These are phyloP conservation scores for Tympanuchus pallidicinctus DNA, from an alignment of 2,113 vertebrate genomes.

Conservation along the genomic window DNA sequence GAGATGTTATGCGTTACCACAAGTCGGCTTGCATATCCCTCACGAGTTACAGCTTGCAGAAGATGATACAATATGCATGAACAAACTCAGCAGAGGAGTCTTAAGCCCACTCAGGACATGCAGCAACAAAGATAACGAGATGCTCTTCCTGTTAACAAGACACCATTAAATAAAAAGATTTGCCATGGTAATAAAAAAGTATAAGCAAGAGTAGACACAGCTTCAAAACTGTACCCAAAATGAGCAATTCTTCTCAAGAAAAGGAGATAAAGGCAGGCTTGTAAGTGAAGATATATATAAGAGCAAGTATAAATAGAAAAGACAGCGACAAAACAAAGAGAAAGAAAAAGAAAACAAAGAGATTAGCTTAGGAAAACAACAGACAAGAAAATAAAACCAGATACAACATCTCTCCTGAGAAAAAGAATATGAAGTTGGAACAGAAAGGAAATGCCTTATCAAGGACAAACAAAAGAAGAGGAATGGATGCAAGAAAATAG, in stretches of 20 bases:
- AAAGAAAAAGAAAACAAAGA: constrained; percentile 19
- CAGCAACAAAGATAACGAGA: not conserved
- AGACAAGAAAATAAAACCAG: constrained; percentile 14
- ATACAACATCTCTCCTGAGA: not conserved
- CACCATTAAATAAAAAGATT: constrained; percentile 2
- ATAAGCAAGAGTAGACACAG: not conserved
- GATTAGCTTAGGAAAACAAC: constrained; percentile 25
- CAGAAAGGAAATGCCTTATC: not conserved
- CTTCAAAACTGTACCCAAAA: not conserved
- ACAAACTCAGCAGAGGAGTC: not conserved
- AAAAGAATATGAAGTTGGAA: not conserved
- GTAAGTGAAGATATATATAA: not conserved
- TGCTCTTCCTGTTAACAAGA: constrained; percentile 2
- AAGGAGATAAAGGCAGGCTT: not conserved
- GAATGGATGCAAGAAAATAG: not conserved
- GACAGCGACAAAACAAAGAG: not conserved
- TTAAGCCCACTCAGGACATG: not conserved
- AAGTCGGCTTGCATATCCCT: not conserved
- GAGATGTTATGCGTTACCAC: rapidly evolving
- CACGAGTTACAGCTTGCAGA: not conserved
- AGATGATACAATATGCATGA: not conserved
- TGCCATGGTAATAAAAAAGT: not conserved
- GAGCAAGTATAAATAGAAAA: not conserved
- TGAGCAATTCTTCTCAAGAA: constrained; percentile 25
- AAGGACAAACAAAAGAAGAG: not conserved